phyloP scores from a whole-genome alignment of 2,888 invertebrate genomes.

The Dyspetes luteomarginatus region DNA sequence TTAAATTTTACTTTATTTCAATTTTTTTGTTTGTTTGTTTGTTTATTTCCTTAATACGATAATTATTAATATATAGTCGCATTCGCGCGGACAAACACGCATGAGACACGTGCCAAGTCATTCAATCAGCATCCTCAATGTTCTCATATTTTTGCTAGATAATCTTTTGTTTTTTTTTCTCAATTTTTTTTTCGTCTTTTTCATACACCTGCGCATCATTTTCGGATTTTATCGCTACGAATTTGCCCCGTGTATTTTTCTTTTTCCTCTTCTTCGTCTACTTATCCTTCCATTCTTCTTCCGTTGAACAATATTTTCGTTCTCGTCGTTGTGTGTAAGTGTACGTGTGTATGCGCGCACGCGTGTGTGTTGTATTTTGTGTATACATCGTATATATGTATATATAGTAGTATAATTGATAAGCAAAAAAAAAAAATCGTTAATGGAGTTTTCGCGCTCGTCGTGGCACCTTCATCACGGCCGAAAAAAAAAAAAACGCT shows the following conservation, averaged over 20 bases:
- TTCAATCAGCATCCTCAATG: conserved; percentile 40
- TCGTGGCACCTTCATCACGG: too few relatives aligned
- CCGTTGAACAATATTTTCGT: conserved; percentile 31
- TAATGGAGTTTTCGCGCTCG: not conserved
- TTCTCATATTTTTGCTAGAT: conserved; percentile 22
- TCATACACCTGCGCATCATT: not conserved
- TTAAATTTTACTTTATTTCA: conserved; percentile 19
- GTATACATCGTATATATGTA: conserved; percentile 22
- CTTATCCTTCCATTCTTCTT: conserved; percentile 2
- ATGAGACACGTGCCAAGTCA: conserved; percentile 30
- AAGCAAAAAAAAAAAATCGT: conserved; percentile 30
- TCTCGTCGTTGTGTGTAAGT: conserved; percentile 43
- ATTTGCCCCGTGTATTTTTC: not conserved
- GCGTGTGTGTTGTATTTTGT: not conserved
- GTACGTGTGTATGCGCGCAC: conserved; percentile 6
- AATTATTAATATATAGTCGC: conserved; percentile 57
- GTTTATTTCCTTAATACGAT: conserved; percentile 53
- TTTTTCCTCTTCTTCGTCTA: not conserved
- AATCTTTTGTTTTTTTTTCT: conserved; percentile 13
- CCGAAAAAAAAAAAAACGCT: too few relatives aligned
- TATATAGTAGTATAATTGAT: conserved; percentile 10
- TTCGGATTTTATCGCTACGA: not conserved
- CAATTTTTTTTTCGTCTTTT: conserved; percentile 31
- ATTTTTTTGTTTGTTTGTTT: conserved; percentile 4
- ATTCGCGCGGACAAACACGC: conserved; percentile 53